Percentiles rank a stretch among this genome's conserved stretches.
These are phyloP conservation scores for Trichonephila clavipes DNA, from an alignment of 1,140 invertebrate species.

Conservation along the genomic window DNA sequence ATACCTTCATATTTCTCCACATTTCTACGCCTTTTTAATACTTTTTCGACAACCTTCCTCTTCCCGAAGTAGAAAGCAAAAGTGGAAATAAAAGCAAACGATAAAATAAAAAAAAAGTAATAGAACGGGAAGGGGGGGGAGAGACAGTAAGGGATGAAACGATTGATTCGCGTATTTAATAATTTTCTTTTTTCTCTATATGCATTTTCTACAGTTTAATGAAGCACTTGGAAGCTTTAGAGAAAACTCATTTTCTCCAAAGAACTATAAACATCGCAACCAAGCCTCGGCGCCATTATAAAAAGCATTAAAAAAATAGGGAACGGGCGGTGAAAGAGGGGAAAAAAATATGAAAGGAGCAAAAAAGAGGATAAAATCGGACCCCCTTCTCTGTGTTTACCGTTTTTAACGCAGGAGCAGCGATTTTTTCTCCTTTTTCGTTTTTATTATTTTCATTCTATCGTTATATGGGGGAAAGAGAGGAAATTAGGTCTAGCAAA, in stretches of 20 bases:
- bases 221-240: constrained; percentile 75
- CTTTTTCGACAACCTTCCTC: constrained; percentile 48
- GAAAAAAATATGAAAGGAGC: constrained; percentile 50
- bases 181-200: constrained; percentile 65
- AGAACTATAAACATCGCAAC: constrained; percentile 75
- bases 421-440: constrained; percentile 37
- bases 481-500: constrained; percentile 73
- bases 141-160: constrained; percentile 53
- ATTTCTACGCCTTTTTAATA: constrained; percentile 68
- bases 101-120: not conserved
- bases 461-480: constrained; percentile 65
- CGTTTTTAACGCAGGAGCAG: constrained; percentile 71
- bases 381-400: constrained; percentile 65
- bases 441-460: constrained; percentile 74
- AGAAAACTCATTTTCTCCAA: constrained; percentile 75
- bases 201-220: constrained; percentile 74
- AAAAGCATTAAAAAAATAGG: constrained; percentile 75
- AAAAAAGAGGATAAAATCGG: constrained; percentile 34
- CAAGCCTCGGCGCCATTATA: constrained; percentile 70
- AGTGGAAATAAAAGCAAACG: not conserved
- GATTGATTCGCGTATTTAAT: constrained; percentile 77
- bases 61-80: not conserved
- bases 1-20: constrained; percentile 55
- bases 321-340: constrained; percentile 46
- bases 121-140: not conserved